Conservation (phyloP, 2,113 vertebrate species). For the Dissostichus mawsoni region DNA sequence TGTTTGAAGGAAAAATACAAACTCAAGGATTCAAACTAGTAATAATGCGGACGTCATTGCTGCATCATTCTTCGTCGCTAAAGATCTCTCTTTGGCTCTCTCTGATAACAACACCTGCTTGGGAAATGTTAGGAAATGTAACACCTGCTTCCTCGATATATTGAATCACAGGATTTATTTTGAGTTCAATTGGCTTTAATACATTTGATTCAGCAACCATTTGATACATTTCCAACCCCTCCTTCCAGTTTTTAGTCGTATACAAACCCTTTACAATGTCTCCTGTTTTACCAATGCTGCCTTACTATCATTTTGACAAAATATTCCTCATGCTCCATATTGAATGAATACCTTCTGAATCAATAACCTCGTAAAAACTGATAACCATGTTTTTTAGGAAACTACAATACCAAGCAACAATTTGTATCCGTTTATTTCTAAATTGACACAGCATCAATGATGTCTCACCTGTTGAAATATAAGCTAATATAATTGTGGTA, state of each 20-base stretch:
- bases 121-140: not conserved
- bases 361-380: not conserved
- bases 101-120: no score
- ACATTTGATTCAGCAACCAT: not conserved
- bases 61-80: not conserved
- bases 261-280: conserved; percentile 2
- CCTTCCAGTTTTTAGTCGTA: not conserved
- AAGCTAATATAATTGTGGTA: no score
- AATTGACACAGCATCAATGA: not conserved
- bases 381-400: no score
- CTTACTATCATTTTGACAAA: not conserved
- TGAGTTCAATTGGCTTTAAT: not conserved
- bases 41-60: not conserved
- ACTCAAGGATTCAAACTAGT: not conserved
- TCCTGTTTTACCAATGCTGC: not conserved
- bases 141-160: not conserved
- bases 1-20: not conserved
- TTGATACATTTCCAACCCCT: not conserved
- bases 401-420: no score
- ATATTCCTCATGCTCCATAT: not conserved
- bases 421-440: no score
- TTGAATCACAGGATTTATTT: not conserved
- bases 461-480: not conserved
- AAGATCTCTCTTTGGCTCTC: not conserved
- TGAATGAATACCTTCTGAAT: not conserved